These are phyloP conservation scores for Aphelenchoides besseyi DNA, from an alignment of 1,140 invertebrate species.

Conservation along the genomic window DNA sequence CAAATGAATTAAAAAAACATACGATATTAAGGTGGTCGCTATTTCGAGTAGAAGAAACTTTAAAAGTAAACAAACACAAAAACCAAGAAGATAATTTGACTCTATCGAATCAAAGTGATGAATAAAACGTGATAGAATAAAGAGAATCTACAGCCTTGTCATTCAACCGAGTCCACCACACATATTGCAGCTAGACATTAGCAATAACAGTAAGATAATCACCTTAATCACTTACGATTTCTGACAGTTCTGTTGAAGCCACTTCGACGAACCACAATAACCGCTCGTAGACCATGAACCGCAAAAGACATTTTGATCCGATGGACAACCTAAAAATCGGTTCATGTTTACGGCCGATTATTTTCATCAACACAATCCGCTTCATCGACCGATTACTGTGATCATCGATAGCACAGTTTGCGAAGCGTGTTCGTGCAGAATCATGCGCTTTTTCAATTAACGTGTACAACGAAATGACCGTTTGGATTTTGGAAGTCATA, in stretches of 20 bases:
- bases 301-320: neutral
- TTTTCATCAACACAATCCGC: too few relatives aligned
- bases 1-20: neutral
- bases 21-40: neutral
- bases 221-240: neutral
- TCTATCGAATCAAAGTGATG: neutral
- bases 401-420: too few relatives aligned
- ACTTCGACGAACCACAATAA: neutral
- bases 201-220: conserved; percentile 1
- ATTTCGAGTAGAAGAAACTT: neutral
- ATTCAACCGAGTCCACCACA: too few relatives aligned
- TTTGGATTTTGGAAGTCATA: too few relatives aligned
- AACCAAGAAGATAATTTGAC: neutral
- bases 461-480: too few relatives aligned
- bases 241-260: neutral
- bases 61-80: neutral
- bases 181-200: too few relatives aligned
- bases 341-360: too few relatives aligned
- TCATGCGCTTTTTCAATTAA: too few relatives aligned
- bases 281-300: neutral
- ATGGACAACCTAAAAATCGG: neutral
- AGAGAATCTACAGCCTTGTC: neutral
- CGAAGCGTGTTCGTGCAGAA: too few relatives aligned
- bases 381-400: too few relatives aligned
- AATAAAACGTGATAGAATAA: neutral